Conservation (phyloP, 2,113 vertebrate species). For the Bubalus kerabau region DNA sequence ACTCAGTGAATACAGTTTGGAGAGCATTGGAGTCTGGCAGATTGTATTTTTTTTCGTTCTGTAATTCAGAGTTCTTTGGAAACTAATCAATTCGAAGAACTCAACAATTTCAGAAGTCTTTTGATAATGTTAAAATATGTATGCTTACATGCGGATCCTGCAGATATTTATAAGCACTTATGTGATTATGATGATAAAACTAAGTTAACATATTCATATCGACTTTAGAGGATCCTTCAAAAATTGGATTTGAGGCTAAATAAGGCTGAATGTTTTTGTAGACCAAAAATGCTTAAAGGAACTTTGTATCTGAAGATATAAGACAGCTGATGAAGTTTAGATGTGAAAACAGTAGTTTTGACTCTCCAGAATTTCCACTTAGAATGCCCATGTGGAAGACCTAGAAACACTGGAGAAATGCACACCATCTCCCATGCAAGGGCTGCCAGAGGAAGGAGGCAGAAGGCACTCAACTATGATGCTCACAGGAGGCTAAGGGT, state of each 20-base stretch:
- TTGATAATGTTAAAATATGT: constrained; percentile 64
- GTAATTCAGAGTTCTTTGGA: constrained; percentile 27
- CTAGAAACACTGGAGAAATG: background rate
- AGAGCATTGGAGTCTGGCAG: background rate
- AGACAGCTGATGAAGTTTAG: background rate
- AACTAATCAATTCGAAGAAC: constrained; percentile 38
- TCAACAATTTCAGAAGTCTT: constrained; percentile 39
- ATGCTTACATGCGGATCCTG: constrained; percentile 46
- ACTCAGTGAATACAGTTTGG: background rate
- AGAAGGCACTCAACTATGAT: background rate
- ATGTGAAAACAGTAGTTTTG: constrained; percentile 32
- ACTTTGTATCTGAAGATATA: constrained; percentile 26
- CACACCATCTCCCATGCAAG: background rate
- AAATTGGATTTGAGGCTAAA: constrained; percentile 44
- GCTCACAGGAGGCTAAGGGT: background rate
- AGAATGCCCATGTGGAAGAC: background rate
- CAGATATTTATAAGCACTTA: constrained; percentile 68
- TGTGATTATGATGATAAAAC: constrained; percentile 66
- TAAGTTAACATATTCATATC: constrained; percentile 67
- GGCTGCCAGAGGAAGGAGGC: background rate
- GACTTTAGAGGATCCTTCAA: constrained; percentile 47
- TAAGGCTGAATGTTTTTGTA: constrained; percentile 38
- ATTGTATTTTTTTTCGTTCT: background rate
- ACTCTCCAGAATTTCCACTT: constrained; percentile 13
- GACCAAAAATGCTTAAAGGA: constrained; percentile 47